Percentiles rank a stretch among this genome's conserved stretches.
phyloP scores from a whole-genome alignment of 2,797 vertebrate genomes.

The Euphonia xanthogaster region DNA sequence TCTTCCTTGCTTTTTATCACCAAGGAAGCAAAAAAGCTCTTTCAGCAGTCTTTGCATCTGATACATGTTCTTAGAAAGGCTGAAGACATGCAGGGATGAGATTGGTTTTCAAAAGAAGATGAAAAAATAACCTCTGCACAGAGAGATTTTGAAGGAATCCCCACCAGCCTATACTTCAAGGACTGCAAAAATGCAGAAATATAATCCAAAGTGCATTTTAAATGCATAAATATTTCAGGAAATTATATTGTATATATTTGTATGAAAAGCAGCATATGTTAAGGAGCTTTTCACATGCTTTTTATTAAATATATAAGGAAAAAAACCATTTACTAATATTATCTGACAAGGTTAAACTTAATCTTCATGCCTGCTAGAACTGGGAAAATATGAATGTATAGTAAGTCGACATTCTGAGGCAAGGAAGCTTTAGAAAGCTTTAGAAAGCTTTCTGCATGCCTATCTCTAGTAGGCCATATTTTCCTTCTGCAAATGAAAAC shows the following conservation, averaged over 20 bases:
- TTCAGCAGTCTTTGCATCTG: constrained; percentile 48
- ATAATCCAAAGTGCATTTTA: constrained; percentile 46
- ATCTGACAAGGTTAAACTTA: constrained; percentile 68
- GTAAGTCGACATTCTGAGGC: constrained; percentile 66
- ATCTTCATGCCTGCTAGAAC: constrained; percentile 52
- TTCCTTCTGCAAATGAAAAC: constrained; percentile 79
- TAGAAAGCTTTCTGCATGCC: constrained; percentile 76
- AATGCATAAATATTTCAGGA: constrained; percentile 50
- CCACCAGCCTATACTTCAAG: constrained; percentile 24
- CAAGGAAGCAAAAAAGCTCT: constrained; percentile 31
- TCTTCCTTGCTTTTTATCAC: constrained; percentile 42
- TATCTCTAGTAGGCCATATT: constrained; percentile 89
- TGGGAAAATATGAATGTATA: constrained; percentile 24
- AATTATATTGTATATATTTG: constrained; percentile 40
- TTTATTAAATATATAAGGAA: constrained; percentile 34
- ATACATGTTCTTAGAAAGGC: constrained; percentile 38
- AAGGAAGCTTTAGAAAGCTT: constrained; percentile 61
- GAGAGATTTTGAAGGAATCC: constrained; percentile 44
- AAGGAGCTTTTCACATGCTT: constrained; percentile 52
- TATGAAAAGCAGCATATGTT: neutral
- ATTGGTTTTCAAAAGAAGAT: constrained; percentile 55
- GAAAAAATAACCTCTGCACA: constrained; percentile 30
- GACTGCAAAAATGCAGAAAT: constrained; percentile 24
- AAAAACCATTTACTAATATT: constrained; percentile 58
- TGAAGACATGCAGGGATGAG: constrained; percentile 42